Evolutionary conservation across 37 sponge, comb jelly and placozoan species (phyloP).

Genomic region (Corticium candelabrum): DNA sequence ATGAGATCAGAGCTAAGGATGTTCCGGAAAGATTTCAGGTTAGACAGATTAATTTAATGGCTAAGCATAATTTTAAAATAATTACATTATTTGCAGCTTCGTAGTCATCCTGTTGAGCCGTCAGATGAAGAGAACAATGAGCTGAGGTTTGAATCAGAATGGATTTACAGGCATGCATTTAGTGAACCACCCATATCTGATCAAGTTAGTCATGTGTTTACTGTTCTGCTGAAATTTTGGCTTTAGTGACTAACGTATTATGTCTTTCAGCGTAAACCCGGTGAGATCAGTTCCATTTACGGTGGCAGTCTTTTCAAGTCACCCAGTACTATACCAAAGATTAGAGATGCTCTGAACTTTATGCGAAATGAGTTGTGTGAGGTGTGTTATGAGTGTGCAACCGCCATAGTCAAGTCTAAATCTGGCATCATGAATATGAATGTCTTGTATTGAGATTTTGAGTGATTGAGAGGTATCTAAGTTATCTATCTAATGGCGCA

Average conservation of each 20-base stretch:
- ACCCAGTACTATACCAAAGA: constrained; percentile 47
- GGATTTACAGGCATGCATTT: constrained; percentile 80
- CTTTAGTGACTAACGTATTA: too few species aligned
- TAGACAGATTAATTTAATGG: background rate
- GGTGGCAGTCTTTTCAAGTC: constrained; percentile 3
- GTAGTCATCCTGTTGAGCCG: constrained; percentile 48
- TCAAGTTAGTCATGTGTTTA: constrained; percentile 43
- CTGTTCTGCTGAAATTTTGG: too few species aligned
- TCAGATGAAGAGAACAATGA: constrained; percentile 50
- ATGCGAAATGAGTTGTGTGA: constrained; percentile 85
- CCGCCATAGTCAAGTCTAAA: too few species aligned
- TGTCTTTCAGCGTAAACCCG: background rate
- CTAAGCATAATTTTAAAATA: background rate
- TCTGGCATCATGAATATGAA: too few species aligned
- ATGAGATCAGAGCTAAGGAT: constrained; percentile 75
- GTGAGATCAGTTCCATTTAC: too few species aligned
- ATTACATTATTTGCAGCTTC: constrained; percentile 26
- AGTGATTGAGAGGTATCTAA: too few species aligned
- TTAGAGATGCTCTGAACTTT: constrained; percentile 74
- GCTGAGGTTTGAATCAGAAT: constrained; percentile 83
- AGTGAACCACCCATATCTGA: constrained; percentile 59
- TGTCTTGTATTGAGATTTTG: too few species aligned
- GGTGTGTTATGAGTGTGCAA: constrained; percentile 11
- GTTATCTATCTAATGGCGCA: too few species aligned
- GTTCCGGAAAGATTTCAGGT: constrained; percentile 67